These are phyloP conservation scores for Glaucidium brasilianum DNA, from an alignment of 2,113 vertebrate species.

Conservation along the genomic window DNA sequence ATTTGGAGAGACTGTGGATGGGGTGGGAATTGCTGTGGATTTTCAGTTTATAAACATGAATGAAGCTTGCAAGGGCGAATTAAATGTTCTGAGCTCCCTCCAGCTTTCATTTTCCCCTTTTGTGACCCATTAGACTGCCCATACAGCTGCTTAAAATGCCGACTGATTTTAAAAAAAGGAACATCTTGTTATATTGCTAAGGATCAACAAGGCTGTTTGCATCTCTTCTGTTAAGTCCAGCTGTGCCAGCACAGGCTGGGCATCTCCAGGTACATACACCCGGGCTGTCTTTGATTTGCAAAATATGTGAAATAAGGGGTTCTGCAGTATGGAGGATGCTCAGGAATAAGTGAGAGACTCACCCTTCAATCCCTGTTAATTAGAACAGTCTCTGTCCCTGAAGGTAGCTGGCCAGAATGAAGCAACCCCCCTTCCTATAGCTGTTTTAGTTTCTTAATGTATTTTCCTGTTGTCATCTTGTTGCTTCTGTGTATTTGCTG, in stretches of 20 bases:
- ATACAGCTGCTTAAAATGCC: neutral
- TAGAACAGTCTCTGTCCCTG: neutral
- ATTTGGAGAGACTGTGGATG: rapidly evolving
- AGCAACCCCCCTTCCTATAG: neutral
- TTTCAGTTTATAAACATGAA: neutral
- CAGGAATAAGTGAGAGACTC: neutral
- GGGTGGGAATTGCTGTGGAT: rapidly evolving
- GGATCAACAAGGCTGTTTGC: neutral
- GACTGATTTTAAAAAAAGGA: neutral
- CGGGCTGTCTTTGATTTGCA: neutral
- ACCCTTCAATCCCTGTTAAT: neutral
- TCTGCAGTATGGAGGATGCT: neutral
- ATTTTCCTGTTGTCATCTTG: neutral
- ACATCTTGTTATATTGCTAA: rapidly evolving
- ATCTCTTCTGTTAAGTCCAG: neutral
- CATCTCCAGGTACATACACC: neutral
- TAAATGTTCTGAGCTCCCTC: rapidly evolving
- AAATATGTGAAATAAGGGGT: neutral
- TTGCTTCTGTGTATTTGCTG: neutral
- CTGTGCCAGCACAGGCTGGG: neutral
- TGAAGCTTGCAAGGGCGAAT: neutral
- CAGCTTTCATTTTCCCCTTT: neutral
- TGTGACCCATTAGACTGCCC: rapidly evolving
- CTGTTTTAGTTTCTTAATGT: neutral
- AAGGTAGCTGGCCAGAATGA: neutral